Conservation (phyloP, 2,797 vertebrate genomes). For the Botia kubotai region DNA sequence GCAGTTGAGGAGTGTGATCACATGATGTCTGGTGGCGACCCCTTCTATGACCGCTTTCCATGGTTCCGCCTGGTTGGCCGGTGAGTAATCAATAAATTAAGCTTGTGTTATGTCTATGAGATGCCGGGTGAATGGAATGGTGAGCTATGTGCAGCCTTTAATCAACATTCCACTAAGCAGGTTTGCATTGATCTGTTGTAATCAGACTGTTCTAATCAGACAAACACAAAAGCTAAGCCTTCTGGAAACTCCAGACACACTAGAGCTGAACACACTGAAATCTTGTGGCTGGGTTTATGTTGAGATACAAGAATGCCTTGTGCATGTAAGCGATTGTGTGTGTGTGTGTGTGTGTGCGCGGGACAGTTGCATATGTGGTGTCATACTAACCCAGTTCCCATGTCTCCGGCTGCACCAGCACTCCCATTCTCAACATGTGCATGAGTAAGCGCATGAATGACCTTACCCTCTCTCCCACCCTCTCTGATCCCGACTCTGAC, state of each 20-base stretch:
- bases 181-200: background rate
- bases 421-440: slow-evolving; percentile 99
- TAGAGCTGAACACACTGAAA: slow-evolving; percentile 7
- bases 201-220: background rate
- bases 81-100: slow-evolving; percentile 71
- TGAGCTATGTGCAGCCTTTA: slow-evolving; percentile 16
- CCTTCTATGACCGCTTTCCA: slow-evolving; percentile 98
- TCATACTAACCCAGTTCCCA: slow-evolving; percentile 87
- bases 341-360: slow-evolving; percentile 15
- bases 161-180: background rate
- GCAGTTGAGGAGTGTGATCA: slow-evolving; percentile 94
- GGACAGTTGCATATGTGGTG: slow-evolving; percentile 72
- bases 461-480: slow-evolving; percentile 98
- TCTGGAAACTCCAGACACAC: background rate
- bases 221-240: slow-evolving; percentile 6
- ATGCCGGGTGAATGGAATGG: slow-evolving; percentile 32
- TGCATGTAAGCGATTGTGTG: background rate
- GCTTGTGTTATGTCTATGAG: slow-evolving; percentile 38
- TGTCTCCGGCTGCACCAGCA: slow-evolving; percentile 97
- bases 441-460: slow-evolving; percentile 99
- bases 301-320: slow-evolving; percentile 9
- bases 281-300: background rate
- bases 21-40: slow-evolving; percentile 91
- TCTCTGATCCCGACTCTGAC: slow-evolving; percentile 95
- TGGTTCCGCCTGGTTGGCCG: slow-evolving; percentile 99